These are phyloP conservation scores for Megaustenia siamemsis DNA, from an alignment of 2,888 invertebrate species.

Conservation along the genomic window DNA sequence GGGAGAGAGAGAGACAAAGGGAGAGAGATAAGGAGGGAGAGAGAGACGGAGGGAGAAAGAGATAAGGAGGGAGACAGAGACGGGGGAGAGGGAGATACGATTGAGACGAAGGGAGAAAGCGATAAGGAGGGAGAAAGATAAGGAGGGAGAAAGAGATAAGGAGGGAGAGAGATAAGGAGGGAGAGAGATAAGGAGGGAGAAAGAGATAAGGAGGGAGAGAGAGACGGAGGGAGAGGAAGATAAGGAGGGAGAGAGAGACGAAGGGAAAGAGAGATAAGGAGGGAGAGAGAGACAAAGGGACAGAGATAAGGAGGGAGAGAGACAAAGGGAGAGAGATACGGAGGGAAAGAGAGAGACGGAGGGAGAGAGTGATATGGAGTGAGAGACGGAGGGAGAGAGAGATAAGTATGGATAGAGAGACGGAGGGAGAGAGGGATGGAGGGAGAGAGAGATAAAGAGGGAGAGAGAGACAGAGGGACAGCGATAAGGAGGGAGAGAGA, in stretches of 20 bases:
- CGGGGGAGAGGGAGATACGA: neutral
- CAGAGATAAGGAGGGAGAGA: too few species aligned
- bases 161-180: neutral
- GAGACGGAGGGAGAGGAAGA: too few species aligned
- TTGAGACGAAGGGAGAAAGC: neutral
- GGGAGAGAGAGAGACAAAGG: constrained; percentile 11
- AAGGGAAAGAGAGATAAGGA: neutral
- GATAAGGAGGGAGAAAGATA: neutral
- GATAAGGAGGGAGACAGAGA: too few species aligned
- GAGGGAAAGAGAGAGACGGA: too few species aligned
- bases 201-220: neutral
- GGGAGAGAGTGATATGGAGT: too few species aligned
- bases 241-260: too few species aligned
- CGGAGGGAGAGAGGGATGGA: too few species aligned
- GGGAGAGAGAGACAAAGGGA: neutral
- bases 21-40: neutral
- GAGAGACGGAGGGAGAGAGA: too few species aligned
- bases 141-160: neutral
- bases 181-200: neutral
- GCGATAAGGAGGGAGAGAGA: neutral
- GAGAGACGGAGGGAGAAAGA: too few species aligned
- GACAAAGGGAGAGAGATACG: too few species aligned
- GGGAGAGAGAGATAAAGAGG: too few species aligned
- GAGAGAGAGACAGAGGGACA: neutral
- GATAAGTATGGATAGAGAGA: too few species aligned